Conservation (phyloP, 64 coral and sea anemone genomes). For the Trachythela sp. region DNA sequence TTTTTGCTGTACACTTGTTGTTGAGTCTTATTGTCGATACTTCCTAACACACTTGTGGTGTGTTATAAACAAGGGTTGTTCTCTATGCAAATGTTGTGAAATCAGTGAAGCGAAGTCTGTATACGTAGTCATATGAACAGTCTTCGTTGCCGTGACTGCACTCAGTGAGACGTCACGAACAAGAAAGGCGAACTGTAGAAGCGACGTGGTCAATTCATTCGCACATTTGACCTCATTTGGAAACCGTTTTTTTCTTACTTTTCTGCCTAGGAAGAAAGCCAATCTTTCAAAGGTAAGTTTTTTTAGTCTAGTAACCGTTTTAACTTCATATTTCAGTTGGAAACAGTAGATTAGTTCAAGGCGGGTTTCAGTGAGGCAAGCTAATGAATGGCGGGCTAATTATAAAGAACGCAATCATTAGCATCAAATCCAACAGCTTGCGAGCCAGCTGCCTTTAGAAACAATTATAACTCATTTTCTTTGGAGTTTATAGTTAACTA, state of each 20-base stretch:
- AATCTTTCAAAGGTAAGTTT: not conserved
- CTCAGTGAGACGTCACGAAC: not conserved
- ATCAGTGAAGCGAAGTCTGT: not conserved
- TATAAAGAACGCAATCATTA: not conserved
- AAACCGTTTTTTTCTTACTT: not conserved
- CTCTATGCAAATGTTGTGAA: not conserved
- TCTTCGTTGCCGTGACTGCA: conserved; percentile 13
- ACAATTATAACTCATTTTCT: not conserved
- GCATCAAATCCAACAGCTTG: conserved; percentile 12
- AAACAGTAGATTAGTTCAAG: not conserved
- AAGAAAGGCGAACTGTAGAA: not conserved
- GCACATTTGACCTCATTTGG: not conserved
- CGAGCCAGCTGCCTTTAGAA: not conserved
- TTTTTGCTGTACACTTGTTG: not conserved
- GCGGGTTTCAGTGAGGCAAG: not conserved
- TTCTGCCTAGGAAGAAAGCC: not conserved
- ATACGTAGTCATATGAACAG: conserved; percentile 23
- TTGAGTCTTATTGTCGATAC: no score
- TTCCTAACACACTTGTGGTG: not conserved
- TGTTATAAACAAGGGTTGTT: not conserved
- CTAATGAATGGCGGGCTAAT: conserved; percentile 9
- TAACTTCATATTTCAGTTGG: no score
- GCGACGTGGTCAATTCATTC: not conserved
- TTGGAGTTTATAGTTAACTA: not conserved
- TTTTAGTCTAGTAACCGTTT: not conserved